Evolutionary conservation across 2,888 invertebrate species (phyloP).

Genomic region (Apamea crenata): DNA sequence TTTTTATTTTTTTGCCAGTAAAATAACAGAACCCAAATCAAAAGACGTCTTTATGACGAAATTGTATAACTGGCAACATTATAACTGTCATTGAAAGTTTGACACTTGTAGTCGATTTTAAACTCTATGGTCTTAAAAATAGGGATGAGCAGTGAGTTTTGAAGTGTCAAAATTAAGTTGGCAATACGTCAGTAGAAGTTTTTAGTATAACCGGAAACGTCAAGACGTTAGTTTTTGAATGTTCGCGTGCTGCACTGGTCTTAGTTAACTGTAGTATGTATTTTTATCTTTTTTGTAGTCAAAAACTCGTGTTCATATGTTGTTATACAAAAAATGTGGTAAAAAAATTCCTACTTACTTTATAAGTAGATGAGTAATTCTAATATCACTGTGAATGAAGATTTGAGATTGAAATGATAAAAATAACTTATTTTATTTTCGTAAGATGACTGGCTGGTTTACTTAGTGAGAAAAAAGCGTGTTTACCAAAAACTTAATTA

Average conservation of each 20-base stretch:
- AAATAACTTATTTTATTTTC: constrained; percentile 1
- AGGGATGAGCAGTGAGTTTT: constrained; percentile 45
- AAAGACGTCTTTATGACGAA: constrained; percentile 77
- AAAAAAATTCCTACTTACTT: constrained; percentile 17
- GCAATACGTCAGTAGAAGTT: constrained; percentile 78
- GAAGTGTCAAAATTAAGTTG: constrained; percentile 61
- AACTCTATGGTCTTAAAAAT: constrained; percentile 45
- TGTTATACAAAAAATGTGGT: constrained; percentile 26
- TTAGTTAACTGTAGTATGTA: constrained; percentile 71
- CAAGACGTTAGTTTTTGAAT: constrained; percentile 82
- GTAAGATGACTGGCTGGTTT: neutral
- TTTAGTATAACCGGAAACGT: constrained; percentile 84
- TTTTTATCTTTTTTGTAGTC: constrained; percentile 51
- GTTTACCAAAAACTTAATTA: neutral
- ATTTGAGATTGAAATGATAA: neutral
- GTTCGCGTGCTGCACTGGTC: constrained; percentile 79
- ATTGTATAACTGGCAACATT: constrained; percentile 66
- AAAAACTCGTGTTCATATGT: constrained; percentile 46
- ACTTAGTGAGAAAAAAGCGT: neutral
- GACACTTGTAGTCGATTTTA: constrained; percentile 45
- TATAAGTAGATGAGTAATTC: constrained; percentile 12
- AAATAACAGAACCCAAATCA: constrained; percentile 83
- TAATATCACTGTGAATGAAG: neutral
- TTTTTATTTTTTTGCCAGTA: constrained; percentile 70
- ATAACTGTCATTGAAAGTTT: neutral